Evolutionary conservation across 2,113 vertebrate genomes (phyloP).

Genomic region (Neolamprologus variostigma): DNA sequence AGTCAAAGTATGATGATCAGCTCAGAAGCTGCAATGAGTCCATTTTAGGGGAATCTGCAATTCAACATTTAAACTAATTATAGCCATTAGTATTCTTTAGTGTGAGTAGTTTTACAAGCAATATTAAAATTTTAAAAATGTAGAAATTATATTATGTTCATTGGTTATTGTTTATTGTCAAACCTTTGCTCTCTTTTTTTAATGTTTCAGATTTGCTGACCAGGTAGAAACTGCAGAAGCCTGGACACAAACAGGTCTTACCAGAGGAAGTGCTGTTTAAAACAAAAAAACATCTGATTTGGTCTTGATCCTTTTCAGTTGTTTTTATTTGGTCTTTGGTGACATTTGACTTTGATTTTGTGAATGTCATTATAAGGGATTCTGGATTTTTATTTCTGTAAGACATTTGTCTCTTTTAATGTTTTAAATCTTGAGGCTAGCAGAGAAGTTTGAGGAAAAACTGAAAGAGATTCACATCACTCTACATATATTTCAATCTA

Average conservation of each 20-base stretch:
- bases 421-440: background rate
- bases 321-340: background rate
- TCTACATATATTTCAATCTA: background rate
- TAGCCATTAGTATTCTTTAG: background rate
- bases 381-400: background rate
- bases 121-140: background rate
- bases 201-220: background rate
- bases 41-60: background rate
- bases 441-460: background rate
- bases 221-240: background rate
- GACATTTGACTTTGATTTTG: background rate
- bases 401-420: background rate
- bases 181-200: background rate
- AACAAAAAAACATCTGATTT: background rate
- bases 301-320: background rate
- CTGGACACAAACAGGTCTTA: background rate
- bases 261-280: accelerated
- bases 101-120: background rate
- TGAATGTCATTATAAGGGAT: background rate
- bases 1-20: background rate
- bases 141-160: background rate
- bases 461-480: background rate
- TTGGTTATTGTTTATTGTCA: background rate
- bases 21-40: background rate
- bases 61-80: background rate